Evolutionary conservation across 2,888 invertebrate species (phyloP), one percentile per base, ranked within the genome.

Genomic region (Sphaeridia pumilis): DNA sequence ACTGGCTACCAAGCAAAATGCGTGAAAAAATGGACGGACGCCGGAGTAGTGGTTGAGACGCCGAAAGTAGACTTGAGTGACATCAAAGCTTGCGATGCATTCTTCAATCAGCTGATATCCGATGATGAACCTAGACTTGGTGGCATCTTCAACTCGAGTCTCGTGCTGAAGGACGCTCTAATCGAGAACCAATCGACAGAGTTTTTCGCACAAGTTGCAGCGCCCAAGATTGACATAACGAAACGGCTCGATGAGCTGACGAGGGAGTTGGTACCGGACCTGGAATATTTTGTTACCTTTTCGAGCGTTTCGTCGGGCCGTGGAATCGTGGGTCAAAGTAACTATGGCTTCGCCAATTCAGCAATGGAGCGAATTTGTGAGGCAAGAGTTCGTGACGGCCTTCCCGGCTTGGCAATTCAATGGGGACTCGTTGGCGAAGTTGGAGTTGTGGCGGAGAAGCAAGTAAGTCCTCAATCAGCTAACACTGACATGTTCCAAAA

Each of bases 261-360:
- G 1, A 68, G 77, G 34, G 65, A 69, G 41, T 45, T 69, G 27
- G 73, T 73, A 14, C 46, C 44, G 1, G 20, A 45, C 17, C 87
- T 60, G 36, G 66, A 73, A 56, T 70, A 71, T 70, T 78, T 78
- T 66, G 76, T 78, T 25, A 74, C 72, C 4, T 78, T 77, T 67
- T 77, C 77, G 14, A 76, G 76, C 3, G 74, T 77, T 53, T 73
- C 73, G 47, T 75, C 75, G 66, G 77, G 77, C 17, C 70, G 76
- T 45, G 78, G 78, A 49, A 77, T 77, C 68, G 80, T 31, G 2
- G 49, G 42, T 3, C 49, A 93, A 73, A 82, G 85, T 20, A 89
- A 87, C 73, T 93, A 92, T 69, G 90, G 88, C 26, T 82, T 84
- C 75, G 83, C 88, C 38, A 92, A 90, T 73, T 87, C 88, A 0